phyloP scores from a whole-genome alignment of 2,888 invertebrate species.

The Thalpophila matura region DNA sequence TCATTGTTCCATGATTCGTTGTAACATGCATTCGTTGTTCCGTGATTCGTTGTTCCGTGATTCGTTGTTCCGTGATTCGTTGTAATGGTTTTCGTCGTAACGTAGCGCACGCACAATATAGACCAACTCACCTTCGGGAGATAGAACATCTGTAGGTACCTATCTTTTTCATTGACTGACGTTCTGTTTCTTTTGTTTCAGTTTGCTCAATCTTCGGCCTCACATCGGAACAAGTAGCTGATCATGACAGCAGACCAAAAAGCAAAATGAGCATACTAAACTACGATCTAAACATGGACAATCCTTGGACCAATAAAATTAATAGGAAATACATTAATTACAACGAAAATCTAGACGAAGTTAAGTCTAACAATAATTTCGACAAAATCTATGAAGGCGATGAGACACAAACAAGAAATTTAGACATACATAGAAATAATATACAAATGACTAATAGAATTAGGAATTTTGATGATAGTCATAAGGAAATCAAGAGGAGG shows the following conservation, averaged over 20 bases:
- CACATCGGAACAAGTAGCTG: constrained; percentile 75
- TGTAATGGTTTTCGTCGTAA: too few species aligned
- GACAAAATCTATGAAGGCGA: constrained; percentile 16
- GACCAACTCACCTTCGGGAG: too few species aligned
- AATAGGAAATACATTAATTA: constrained; percentile 48
- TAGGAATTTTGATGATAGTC: constrained; percentile 60
- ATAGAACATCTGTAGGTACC: too few species aligned
- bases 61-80: too few species aligned
- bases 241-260: constrained; percentile 72
- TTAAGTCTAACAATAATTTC: constrained; percentile 25
- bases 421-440: constrained; percentile 64
- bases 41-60: too few species aligned
- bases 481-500: constrained; percentile 61
- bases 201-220: constrained; percentile 78
- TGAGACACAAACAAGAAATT: constrained; percentile 55
- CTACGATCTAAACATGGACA: constrained; percentile 53
- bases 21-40: too few species aligned
- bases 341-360: constrained; percentile 46
- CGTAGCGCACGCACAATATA: too few species aligned
- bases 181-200: constrained; percentile 74
- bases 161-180: not conserved
- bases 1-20: too few species aligned
- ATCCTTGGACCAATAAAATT: constrained; percentile 66
- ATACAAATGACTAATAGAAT: constrained; percentile 46
- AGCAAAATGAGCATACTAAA: constrained; percentile 53